Evolutionary conservation across 2,113 vertebrate genomes (phyloP).

Genomic region (Dromiciops gliroides): DNA sequence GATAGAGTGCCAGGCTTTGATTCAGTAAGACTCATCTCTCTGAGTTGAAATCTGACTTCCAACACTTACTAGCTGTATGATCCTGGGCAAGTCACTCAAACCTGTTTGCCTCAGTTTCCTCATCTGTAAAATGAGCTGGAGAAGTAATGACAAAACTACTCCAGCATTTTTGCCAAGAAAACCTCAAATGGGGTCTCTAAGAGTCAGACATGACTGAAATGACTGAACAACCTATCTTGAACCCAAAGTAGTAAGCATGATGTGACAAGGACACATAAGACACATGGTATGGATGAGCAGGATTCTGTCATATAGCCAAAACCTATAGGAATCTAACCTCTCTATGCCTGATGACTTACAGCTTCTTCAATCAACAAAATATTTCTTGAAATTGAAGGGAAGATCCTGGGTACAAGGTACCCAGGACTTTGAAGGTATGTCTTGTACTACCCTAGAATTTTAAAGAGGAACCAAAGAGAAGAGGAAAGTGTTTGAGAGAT

Average conservation of each 20-base stretch:
- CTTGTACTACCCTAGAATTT: not conserved
- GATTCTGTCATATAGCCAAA: slow-evolving; percentile 15
- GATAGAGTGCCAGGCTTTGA: not conserved
- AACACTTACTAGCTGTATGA: not conserved
- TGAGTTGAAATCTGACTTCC: no score
- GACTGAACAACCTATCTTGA: not conserved
- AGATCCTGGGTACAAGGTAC: not conserved
- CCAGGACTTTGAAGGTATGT: not conserved
- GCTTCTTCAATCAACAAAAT: not conserved
- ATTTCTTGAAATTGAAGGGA: not conserved
- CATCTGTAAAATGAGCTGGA: not conserved
- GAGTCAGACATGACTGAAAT: not conserved
- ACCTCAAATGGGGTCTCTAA: not conserved
- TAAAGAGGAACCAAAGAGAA: not conserved
- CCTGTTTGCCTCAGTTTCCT: no score
- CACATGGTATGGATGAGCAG: slow-evolving; percentile 29
- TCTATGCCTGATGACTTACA: not conserved
- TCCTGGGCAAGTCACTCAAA: not conserved
- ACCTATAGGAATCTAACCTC: not conserved
- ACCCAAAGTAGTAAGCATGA: not conserved
- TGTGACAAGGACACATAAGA: not conserved
- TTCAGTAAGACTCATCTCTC: not conserved
- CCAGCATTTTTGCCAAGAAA: not conserved
- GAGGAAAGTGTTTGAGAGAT: not conserved
- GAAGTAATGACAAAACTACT: not conserved